Percentiles rank a stretch among this genome's conserved stretches.
phyloP scores from a whole-genome alignment of 2,797 vertebrate species.

The Sylvia borin region DNA sequence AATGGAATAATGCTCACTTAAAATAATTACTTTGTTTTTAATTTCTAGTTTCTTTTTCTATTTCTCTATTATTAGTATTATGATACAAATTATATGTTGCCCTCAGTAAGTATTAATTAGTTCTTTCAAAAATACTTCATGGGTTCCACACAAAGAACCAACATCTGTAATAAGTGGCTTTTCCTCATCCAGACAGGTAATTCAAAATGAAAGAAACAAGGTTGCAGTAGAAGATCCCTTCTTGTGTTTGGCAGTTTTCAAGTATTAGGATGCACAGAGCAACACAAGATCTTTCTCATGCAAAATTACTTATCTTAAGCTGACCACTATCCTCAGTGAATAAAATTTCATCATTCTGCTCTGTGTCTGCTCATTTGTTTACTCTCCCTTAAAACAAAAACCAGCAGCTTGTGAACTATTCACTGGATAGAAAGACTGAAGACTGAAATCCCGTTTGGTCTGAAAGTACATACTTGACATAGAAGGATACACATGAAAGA shows the following conservation, averaged over 20 bases:
- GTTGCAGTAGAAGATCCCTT: neutral
- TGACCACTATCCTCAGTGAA: neutral
- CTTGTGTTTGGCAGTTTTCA: constrained; percentile 38
- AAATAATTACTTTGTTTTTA: neutral
- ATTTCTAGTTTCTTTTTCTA: neutral
- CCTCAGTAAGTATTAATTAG: constrained; percentile 50
- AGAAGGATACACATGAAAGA: neutral
- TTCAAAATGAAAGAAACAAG: constrained; percentile 34
- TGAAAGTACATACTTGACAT: neutral
- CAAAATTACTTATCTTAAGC: constrained; percentile 46
- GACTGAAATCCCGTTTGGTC: constrained; percentile 13
- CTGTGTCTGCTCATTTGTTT: constrained; percentile 35
- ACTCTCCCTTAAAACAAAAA: neutral
- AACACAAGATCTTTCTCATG: constrained; percentile 4
- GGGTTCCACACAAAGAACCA: constrained; percentile 39
- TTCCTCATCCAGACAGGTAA: constrained; percentile 13
- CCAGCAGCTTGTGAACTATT: neutral
- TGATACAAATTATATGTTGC: neutral
- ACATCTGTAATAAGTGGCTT: constrained; percentile 38
- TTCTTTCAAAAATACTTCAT: constrained; percentile 50
- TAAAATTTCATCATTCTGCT: constrained; percentile 41
- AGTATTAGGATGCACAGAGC: constrained; percentile 22
- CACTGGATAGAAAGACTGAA: neutral
- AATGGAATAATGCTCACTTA: neutral
- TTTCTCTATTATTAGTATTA: constrained; percentile 10